Conservation (phyloP, 2,113 vertebrate species). For the Symphodus melops region DNA sequence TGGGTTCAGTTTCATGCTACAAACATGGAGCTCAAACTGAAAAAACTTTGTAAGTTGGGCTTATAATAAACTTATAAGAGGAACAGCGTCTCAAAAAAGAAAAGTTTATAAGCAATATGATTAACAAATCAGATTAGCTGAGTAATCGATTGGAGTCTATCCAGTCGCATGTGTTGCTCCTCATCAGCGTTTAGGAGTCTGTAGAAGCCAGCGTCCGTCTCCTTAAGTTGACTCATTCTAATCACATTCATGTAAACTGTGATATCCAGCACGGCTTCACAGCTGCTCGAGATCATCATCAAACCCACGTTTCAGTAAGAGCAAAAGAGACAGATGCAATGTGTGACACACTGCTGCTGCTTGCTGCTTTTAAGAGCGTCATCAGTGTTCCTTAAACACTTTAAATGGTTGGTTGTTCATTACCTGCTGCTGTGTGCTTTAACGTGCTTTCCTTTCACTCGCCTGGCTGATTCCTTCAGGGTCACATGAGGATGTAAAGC, state of each 20-base stretch:
- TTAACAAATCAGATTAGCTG: constrained; percentile 1
- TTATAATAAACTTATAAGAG: constrained; percentile 13
- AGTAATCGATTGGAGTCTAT: background rate
- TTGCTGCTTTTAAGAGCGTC: background rate
- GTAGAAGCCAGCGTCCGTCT: background rate
- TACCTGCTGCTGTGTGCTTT: constrained; percentile 17
- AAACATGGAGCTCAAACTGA: constrained; percentile 29
- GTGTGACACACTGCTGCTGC: constrained; percentile 15
- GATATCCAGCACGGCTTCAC: background rate
- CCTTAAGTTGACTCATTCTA: constrained; percentile 21
- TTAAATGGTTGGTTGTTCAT: constrained; percentile 16
- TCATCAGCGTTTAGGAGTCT: background rate
- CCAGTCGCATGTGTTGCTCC: background rate
- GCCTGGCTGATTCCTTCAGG: constrained; percentile 42
- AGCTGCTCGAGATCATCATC: constrained; percentile 41
- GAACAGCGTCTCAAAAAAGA: constrained; percentile 12
- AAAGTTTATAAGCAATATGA: constrained; percentile 4
- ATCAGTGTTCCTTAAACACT: background rate
- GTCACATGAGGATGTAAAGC: constrained; percentile 47
- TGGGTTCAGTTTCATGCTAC: background rate
- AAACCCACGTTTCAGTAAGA: background rate
- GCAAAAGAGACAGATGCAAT: constrained; percentile 27
- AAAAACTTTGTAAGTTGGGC: constrained; percentile 5
- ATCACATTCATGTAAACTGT: constrained; percentile 14
- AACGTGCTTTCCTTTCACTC: constrained; percentile 44